Conservation (phyloP, 2,113 vertebrate genomes). For the Lampris incognitus region DNA sequence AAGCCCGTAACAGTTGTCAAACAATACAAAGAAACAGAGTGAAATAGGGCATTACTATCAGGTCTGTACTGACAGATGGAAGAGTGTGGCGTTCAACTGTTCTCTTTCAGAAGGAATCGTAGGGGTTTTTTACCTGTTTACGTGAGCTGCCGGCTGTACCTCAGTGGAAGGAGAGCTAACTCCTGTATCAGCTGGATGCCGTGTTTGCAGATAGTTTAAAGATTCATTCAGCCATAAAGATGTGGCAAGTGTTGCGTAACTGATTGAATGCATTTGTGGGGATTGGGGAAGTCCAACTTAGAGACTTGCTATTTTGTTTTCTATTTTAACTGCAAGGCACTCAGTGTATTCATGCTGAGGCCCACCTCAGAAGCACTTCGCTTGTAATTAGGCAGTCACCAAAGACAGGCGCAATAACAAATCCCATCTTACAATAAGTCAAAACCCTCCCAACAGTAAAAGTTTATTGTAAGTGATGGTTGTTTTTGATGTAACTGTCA, state of each 20-base stretch:
- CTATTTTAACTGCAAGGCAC: conserved; percentile 28
- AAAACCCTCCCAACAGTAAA: background rate
- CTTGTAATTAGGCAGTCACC: background rate
- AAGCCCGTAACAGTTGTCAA: conserved; percentile 59
- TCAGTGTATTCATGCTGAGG: conserved; percentile 1
- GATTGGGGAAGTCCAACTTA: conserved; percentile 41
- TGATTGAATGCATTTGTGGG: conserved; percentile 12
- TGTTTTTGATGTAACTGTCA: too few relatives aligned
- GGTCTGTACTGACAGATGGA: conserved; percentile 40
- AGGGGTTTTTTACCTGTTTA: conserved; percentile 18
- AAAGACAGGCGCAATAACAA: conserved; percentile 14
- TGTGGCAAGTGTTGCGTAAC: conserved; percentile 34
- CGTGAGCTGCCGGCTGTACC: conserved; percentile 1
- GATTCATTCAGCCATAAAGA: conserved; percentile 54
- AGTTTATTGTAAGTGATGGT: too few relatives aligned
- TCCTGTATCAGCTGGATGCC: conserved; percentile 36
- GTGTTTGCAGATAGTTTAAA: conserved; percentile 41
- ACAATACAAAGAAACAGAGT: conserved; percentile 50
- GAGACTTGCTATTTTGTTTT: conserved; percentile 27
- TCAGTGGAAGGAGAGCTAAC: conserved; percentile 19
- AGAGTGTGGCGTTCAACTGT: conserved; percentile 55
- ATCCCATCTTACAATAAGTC: background rate
- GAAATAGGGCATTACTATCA: conserved; percentile 66
- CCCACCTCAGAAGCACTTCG: background rate
- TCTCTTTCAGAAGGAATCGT: conserved; percentile 32